Percentiles rank a stretch among this genome's conserved stretches.
Evolutionary conservation across 2,888 invertebrate genomes (phyloP).

Genomic region (Hyles lineata): DNA sequence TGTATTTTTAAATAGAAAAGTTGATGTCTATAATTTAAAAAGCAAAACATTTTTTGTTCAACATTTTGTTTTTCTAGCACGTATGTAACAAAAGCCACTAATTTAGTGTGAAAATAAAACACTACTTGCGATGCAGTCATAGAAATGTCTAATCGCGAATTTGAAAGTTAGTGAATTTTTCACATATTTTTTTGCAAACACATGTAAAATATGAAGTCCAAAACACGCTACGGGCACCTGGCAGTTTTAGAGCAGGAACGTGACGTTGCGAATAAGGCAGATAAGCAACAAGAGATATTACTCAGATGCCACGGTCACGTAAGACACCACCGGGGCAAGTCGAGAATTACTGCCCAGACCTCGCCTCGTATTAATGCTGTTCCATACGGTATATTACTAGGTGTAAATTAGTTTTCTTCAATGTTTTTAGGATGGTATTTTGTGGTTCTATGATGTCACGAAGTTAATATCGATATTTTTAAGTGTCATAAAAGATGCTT

Average conservation of each 20-base stretch:
- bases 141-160: too few species aligned
- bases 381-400: neutral
- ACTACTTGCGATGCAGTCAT: too few species aligned
- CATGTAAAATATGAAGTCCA: neutral
- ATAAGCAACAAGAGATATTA: constrained; percentile 24
- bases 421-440: neutral
- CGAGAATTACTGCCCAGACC: constrained; percentile 19
- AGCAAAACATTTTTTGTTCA: too few species aligned
- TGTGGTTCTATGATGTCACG: neutral
- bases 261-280: constrained; percentile 22
- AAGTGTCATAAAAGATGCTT: too few species aligned
- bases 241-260: constrained; percentile 22
- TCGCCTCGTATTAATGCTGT: neutral
- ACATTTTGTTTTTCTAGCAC: too few species aligned
- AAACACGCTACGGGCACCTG: neutral
- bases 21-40: too few species aligned
- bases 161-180: neutral
- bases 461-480: too few species aligned
- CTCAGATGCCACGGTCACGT: constrained; percentile 20
- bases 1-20: too few species aligned
- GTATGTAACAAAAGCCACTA: too few species aligned
- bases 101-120: too few species aligned
- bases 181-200: neutral
- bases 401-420: neutral
- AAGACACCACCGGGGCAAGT: constrained; percentile 11